Conservation (phyloP, 2,113 vertebrate species). For the Anoura caudifer region DNA sequence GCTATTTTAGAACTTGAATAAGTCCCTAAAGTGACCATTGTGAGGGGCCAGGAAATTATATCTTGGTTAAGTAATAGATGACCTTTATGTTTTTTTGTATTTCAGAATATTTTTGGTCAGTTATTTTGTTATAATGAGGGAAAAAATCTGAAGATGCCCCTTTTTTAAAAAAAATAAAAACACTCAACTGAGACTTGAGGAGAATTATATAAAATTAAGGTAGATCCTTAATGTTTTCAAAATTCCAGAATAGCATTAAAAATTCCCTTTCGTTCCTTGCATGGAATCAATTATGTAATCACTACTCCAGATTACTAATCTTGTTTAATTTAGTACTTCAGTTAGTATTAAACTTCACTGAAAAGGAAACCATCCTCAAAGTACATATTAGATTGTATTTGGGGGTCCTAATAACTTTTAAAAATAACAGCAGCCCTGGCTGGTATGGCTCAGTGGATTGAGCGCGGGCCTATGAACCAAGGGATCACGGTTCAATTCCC, state of each 20-base stretch:
- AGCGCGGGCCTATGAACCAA: too few relatives aligned
- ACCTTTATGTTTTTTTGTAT: slow-evolving; percentile 32
- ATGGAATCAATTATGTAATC: background rate
- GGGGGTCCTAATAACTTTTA: background rate
- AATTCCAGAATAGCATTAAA: slow-evolving; percentile 20
- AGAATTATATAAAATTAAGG: slow-evolving; percentile 24
- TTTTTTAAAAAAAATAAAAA: background rate
- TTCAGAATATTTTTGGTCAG: slow-evolving; percentile 43
- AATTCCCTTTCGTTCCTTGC: slow-evolving; percentile 16
- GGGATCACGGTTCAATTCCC: too few relatives aligned
- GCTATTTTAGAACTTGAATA: slow-evolving; percentile 61
- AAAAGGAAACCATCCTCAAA: slow-evolving; percentile 9
- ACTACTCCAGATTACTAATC: background rate
- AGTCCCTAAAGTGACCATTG: background rate
- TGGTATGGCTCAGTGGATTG: too few relatives aligned
- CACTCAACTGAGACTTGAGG: background rate
- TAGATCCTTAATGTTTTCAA: slow-evolving; percentile 16
- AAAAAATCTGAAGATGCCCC: background rate
- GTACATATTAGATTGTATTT: background rate
- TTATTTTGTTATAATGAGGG: slow-evolving; percentile 21
- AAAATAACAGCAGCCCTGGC: background rate
- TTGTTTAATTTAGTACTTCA: background rate
- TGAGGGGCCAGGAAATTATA: slow-evolving; percentile 31
- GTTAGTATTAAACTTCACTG: background rate
- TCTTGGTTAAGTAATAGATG: background rate